Percentiles rank a stretch among this genome's conserved stretches.
Conservation (phyloP, 2,888 invertebrate genomes). For the Dasypogon diadema region DNA sequence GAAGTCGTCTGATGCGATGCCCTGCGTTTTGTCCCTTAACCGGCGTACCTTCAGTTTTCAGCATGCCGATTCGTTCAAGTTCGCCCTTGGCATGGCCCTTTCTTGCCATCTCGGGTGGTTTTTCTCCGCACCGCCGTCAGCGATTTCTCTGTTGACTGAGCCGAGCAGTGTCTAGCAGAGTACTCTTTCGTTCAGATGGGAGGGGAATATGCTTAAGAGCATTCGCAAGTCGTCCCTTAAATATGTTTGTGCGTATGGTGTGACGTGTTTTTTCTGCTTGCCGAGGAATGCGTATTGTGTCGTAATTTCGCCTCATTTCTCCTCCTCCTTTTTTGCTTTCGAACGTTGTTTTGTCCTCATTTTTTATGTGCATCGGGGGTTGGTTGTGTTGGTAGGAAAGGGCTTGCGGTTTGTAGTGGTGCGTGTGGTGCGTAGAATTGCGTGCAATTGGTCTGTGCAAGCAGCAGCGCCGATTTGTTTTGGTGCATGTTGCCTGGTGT, state of each 20-base stretch:
- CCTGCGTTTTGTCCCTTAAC: too few relatives aligned
- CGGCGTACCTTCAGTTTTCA: too few relatives aligned
- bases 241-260: not conserved
- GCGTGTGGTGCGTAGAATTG: conserved; percentile 16
- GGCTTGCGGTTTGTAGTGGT: conserved; percentile 21
- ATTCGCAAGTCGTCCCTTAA: not conserved
- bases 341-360: not conserved
- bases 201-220: not conserved
- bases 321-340: conserved; percentile 21
- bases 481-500: not conserved
- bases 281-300: conserved; percentile 14
- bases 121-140: too few relatives aligned
- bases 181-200: not conserved
- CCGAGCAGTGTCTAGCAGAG: too few relatives aligned
- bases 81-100: too few relatives aligned
- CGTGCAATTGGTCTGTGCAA: conserved; percentile 13
- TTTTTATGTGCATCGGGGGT: not conserved
- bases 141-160: too few relatives aligned
- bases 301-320: conserved; percentile 34
- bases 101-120: too few relatives aligned
- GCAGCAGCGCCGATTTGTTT: not conserved
- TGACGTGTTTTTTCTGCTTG: conserved; percentile 4
- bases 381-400: not conserved
- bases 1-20: too few relatives aligned
- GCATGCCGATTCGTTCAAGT: too few relatives aligned